Evolutionary conservation across 1,140 invertebrate species (phyloP).

Genomic region (Cheumatopsyche charites): DNA sequence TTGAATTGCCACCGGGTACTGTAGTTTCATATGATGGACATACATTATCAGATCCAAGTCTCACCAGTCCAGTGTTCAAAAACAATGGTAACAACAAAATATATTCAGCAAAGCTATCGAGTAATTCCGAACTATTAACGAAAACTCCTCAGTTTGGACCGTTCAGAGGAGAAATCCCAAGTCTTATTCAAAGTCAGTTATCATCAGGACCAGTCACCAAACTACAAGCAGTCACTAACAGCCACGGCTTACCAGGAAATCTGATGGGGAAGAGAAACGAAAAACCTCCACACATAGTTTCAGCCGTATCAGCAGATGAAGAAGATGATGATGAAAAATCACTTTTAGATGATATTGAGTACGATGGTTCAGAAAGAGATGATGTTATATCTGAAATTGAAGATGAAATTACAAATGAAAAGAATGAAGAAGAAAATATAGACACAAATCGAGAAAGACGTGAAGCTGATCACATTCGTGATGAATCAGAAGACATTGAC

Average conservation of each 20-base stretch:
- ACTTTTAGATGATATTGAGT: slow-evolving; percentile 36
- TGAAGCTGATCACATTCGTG: slow-evolving; percentile 41
- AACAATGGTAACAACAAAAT: slow-evolving; percentile 55
- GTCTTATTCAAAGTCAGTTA: slow-evolving; percentile 50
- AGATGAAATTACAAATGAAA: slow-evolving; percentile 30
- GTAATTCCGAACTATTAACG: slow-evolving; percentile 64
- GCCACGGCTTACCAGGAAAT: slow-evolving; percentile 42
- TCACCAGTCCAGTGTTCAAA: slow-evolving; percentile 65
- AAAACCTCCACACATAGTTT: slow-evolving; percentile 34
- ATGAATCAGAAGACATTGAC: slow-evolving; percentile 36
- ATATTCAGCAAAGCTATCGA: slow-evolving; percentile 62
- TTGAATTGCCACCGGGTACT: slow-evolving; percentile 58
- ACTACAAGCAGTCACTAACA: slow-evolving; percentile 43
- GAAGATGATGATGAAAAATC: slow-evolving; percentile 39
- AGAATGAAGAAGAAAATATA: slow-evolving; percentile 1
- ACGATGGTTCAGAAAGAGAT: slow-evolving; percentile 49
- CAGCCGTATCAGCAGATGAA: slow-evolving; percentile 33
- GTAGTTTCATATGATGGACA: slow-evolving; percentile 77
- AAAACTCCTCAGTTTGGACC: slow-evolving; percentile 73
- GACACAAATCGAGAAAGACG: slow-evolving; percentile 33
- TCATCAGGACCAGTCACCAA: slow-evolving; percentile 36
- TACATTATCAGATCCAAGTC: slow-evolving; percentile 67
- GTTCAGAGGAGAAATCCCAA: slow-evolving; percentile 73
- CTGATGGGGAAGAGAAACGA: slow-evolving; percentile 20
- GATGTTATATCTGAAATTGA: slow-evolving; percentile 44